Conservation (phyloP, 2,797 vertebrate genomes). For the Synanceia verrucosa region DNA sequence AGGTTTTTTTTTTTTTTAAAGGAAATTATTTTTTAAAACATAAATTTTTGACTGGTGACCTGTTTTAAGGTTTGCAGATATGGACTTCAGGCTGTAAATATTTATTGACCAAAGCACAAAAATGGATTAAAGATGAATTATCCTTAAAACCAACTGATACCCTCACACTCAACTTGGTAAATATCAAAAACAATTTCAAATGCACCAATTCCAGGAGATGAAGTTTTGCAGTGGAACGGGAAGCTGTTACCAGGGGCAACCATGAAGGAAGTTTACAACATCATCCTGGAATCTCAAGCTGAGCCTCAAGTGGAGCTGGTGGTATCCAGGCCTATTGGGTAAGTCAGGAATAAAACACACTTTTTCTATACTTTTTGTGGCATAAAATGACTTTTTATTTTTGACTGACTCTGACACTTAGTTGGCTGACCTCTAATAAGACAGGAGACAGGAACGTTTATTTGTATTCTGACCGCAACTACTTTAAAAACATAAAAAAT, state of each 20-base stretch:
- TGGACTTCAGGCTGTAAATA: background rate
- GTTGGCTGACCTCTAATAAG: constrained; percentile 28
- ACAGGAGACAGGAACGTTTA: background rate
- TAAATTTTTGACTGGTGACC: background rate
- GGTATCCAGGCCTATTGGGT: constrained; percentile 99
- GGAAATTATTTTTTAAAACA: background rate
- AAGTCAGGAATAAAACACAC: constrained; percentile 74
- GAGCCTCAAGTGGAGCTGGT: constrained; percentile 98
- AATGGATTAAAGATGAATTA: background rate
- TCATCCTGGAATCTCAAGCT: constrained; percentile 98
- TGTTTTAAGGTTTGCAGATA: background rate
- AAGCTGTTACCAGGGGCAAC: constrained; percentile 97
- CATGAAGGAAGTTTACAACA: constrained; percentile 99
- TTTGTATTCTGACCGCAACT: constrained; percentile 40
- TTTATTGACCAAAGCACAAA: background rate
- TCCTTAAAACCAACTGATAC: background rate
- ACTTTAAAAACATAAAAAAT: constrained; percentile 36
- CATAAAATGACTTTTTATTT: too few relatives aligned
- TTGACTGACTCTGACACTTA: constrained; percentile 27
- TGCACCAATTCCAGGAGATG: constrained; percentile 87
- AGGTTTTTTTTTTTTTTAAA: background rate
- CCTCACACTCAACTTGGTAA: background rate
- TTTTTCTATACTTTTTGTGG: too few relatives aligned
- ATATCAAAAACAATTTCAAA: background rate
- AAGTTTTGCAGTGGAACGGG: constrained; percentile 99